Base-by-base conservation (phyloP, 1,140 invertebrate genomes). In the Drosophila gunungcola region DNA sequence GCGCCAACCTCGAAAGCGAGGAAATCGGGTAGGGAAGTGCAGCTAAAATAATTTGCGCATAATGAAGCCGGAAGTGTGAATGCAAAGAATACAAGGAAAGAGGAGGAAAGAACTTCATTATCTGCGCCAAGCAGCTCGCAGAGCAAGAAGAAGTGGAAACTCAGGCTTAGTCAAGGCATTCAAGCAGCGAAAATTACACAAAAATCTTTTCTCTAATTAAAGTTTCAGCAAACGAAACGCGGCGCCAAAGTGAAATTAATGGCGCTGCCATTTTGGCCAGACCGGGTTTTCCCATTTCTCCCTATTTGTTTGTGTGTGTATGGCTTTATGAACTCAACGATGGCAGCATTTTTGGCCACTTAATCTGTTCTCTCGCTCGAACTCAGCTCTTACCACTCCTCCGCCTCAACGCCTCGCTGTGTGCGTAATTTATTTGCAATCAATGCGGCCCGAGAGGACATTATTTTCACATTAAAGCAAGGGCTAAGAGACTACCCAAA, bases 31-130 rank as follows among this genome's bases (percentile, higher is more conserved):
- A 39, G 53, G 62, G 64, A 88, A 88, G 83, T 88, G 76, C 83
- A 86, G 83, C 84, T 86, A 88, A 88, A 88, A 88, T 88, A 88
- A 88, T 88, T 83, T 79, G 80, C 79, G 76, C 83, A 88, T 88
- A 88, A 88, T 88, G 84, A 83, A 88, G 84, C 84, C 84, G 84
- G 84, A 88, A 88, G 84, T 88, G 84, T 89, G 84, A 88, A 88
- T 74, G 83, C 72, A 83, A 89, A 69, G 38, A 64, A 82, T 79
- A 85, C 68, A 86, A 76, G 80, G 60, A 64, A 80, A 76, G 73
- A 61, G 74, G 60, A 80, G 62, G 73, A 86, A 80, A 78, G 75
- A 88, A 88, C 84, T 88, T 89, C 79, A 88, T 86, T 88, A 86
- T 89, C 80, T 73, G 56, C 48, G 49, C 29, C 39, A 29, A 78